Evolutionary conservation across 1,140 invertebrate genomes (phyloP), one percentile per base, ranked within the genome.

Genomic region (Aphidius gifuensis): DNA sequence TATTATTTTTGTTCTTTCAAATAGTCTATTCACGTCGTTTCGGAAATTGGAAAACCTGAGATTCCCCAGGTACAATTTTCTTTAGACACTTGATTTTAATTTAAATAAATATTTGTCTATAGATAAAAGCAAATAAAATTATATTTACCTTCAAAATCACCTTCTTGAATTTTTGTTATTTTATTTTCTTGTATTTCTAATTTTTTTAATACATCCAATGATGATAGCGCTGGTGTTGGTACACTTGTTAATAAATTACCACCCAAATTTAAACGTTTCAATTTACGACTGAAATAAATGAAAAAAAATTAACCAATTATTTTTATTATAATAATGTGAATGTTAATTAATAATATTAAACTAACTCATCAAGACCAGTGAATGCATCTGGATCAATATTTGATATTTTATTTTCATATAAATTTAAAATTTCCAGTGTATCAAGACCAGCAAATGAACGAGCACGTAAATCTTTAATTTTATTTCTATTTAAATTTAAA

Each of bases 401-500:
- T 54, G 84, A 85, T 66, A 94, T 90, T 80, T 88, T 89, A 74
- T 96, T 96, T 73, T 92, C 92, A 75, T 95, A 95, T 16, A 96
- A 78, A 48, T 91, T 93, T 44, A 96, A 83, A 61, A 94, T 91
- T 75, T 93, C 91, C 53, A 94, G 82, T 5, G 92, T 92, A 64
- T 92, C 90, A 66, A 94, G 83, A 3, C 92, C 92, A 67, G 90
- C 85, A 69, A 96, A 94, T 21, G 92, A 92, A 58, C 85, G 86
- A 46, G 85, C 84, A 68, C 91, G 90, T 21, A 96, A 83, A 51
- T 85, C 85, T 11, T 80, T 85, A 68, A 93, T 89, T 71, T 90
- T 92, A 74, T 96, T 96, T 76, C 93, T 90, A 76, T 94, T 94
- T 79, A 96, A 85, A 75, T 94, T 94, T 11, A 96, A 82, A 67